Evolutionary conservation across 2,888 invertebrate species (phyloP), one percentile per base, ranked within the genome.

Genomic region (Drosophila picticornis): DNA sequence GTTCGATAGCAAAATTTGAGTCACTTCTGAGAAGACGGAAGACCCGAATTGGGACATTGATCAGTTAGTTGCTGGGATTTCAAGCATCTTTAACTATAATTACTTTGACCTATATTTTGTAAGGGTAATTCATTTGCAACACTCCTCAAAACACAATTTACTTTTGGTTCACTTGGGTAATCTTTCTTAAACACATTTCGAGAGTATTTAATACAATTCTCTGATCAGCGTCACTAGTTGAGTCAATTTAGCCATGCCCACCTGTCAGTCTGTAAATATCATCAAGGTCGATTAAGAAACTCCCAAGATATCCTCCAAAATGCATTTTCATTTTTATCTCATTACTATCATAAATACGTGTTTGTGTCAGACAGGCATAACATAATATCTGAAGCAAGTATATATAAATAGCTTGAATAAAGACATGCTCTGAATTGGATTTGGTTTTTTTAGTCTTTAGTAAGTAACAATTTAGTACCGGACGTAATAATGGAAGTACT

Each of bases 31-130:
- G 46, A 5, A 29, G 27, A 31, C 31, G 16, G 16, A 25, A 13
- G 31, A 36, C 27, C 9, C 31, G 25, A 38, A 22, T 22, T 51
- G 27, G 64, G 57, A 31, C 22, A 66, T 59, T 59, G 62, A 34
- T 46, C 36, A 46, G 31, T 46, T 59, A 27, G 6, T 36, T 48
- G 31, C 34, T n/a, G 34, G 32, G 2, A 31, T n/a, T 31, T 13
- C 10, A 13, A 25, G 10, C 10, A 2, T n/a, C 4, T 46, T 46
- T 16, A 50, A 19, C 19, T 29, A 16, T 13, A 43, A 0, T 7
- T 46, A 46, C 16, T 9, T 9, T 25, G 16, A 25, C 25, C 22
- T 46, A 25, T 16, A 46, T 25, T 46, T 46, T 25, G 25, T 46
- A 46, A 25, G 16, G 2, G 25, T 46, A 46, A 46, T 46, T 16